Conservation (phyloP, 2,113 vertebrate genomes). For the Scophthalmus maximus region DNA sequence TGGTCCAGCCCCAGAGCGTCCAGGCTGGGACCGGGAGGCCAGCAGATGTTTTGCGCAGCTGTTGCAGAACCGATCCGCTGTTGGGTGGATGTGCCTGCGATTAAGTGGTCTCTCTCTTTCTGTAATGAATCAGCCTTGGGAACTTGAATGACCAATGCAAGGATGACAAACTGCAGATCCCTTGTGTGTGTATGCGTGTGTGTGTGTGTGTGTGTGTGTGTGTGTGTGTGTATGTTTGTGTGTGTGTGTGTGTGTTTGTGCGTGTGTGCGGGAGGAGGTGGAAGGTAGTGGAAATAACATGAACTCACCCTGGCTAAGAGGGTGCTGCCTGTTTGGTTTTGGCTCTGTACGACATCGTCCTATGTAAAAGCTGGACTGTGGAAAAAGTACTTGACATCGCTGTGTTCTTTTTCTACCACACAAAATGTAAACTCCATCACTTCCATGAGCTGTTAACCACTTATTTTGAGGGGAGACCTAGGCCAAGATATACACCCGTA, state of each 20-base stretch:
- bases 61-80: slow-evolving; percentile 64
- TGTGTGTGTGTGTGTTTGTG: slow-evolving; percentile 13
- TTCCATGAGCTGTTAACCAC: slow-evolving; percentile 20
- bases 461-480: slow-evolving; percentile 3
- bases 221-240: slow-evolving; percentile 30
- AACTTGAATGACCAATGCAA: slow-evolving; percentile 47
- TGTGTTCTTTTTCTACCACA: slow-evolving; percentile 30
- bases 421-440: slow-evolving; percentile 2
- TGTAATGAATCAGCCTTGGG: slow-evolving; percentile 68
- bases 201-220: slow-evolving; percentile 18
- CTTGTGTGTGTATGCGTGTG: slow-evolving; percentile 36
- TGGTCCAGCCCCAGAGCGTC: slow-evolving; percentile 56
- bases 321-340: slow-evolving; percentile 38
- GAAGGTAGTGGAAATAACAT: slow-evolving; percentile 61
- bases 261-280: slow-evolving; percentile 25
- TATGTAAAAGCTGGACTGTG: neutral
- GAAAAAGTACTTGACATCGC: slow-evolving; percentile 13
- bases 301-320: slow-evolving; percentile 47
- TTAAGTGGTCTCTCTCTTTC: slow-evolving; percentile 53
- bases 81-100: slow-evolving; percentile 60
- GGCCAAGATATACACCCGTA: slow-evolving; percentile 39
- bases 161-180: slow-evolving; percentile 52
- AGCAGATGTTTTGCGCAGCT: slow-evolving; percentile 78
- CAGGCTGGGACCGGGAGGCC: slow-evolving; percentile 33
- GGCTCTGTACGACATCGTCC: slow-evolving; percentile 8